Base-by-base conservation (phyloP, 2,797 vertebrate species). In the Oreortyx pictus region DNA sequence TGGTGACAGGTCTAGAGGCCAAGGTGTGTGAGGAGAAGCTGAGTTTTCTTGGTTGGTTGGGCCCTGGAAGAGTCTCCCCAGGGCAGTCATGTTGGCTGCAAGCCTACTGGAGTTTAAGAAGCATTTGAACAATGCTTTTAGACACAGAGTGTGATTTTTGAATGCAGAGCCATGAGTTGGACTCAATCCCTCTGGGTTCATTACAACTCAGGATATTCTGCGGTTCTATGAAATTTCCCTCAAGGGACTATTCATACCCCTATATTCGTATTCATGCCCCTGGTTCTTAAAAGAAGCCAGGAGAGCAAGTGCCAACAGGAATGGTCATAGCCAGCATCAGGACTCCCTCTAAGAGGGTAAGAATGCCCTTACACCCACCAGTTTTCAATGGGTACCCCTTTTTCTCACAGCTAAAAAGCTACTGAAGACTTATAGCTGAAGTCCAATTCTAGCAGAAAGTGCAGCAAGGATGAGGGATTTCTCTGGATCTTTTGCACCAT, bases 361-460 rank as follows among this genome's bases (percentile, higher is more conserved):
- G 60, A 39, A 20, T 23, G 14, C 11, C 71, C n/a, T 82, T 67
- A 47, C 11, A n/a, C 6, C 61, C 64, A 8, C n/a, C 15, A 17
- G 7, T 67, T 92, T 77, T 64, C 50, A 27, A 25, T 82, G 37
- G 59, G 61, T 50, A 1, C 16, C 39, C 37, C 37, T 33, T 89
- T 74, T 82, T 71, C 49, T 65, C 75, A 39, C 39, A 31, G 17
- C 78, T 80, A 54, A 16, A 31, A 33, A 68, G 12, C 73, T 84
- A 15, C 65, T 73, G 33, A 41, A 72, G 46, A 43, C 75, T 60
- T 65, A 56, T 75, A 74, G 41, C 44, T 49, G 13, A 79, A 67
- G 35, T 88, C 80, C n/a, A 8, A 1, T 67, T 95, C 68, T 59
- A 79, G 70, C 65, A 77, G 68, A 89, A 95, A 64, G 50, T 83